Base-by-base conservation (phyloP, 2,888 invertebrate genomes). In the Meteorus colon region DNA sequence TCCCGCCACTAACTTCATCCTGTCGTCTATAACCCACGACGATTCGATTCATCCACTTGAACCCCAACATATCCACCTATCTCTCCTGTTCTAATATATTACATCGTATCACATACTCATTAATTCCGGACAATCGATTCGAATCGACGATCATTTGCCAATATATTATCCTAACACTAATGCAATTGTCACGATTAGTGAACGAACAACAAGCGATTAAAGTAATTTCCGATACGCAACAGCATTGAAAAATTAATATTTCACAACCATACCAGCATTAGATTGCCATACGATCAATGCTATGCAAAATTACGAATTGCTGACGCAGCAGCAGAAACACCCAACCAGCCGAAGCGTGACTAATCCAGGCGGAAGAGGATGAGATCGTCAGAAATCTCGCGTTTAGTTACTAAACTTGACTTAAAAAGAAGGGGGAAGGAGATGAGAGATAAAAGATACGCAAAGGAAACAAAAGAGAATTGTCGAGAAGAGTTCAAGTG, bases 1-100 rank as follows among this genome's bases (percentile, higher is more conserved):
- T 88, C 88, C 87, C 87, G 87, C 84, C 85, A 83, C 84, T 87
- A 86, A 87, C 83, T 83, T 85, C 86, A 86, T 86, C 86, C 86
- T 84, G 84, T 81, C 78, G 68, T 71, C 79, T 78, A 73, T 77
- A 65, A 80, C 79, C 79, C 79, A 73, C 79, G 77, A 74, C 74
- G 77, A 80, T 78, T 67, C 66, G 79, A 66, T 55, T 55, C 19
- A 72, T 78, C 77, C 81, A 81, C 77, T 82, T 80, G 79, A 71
- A 76, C 78, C 55, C 65, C 65, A 41, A 19, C 10, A 31, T 75
- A 51, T 79, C 79, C 80, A 78, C 80, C 79, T 81, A 80, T 82
- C 78, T 83, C 83, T 81, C 83, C 83, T 84, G 84, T 81, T 78
- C 63, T 67, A 31, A 67, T 73, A 41, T 67, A 55, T 76, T 65